Evolutionary conservation across 2,113 vertebrate genomes (phyloP), one percentile per base, ranked within the genome.

Genomic region (Marmota flaviventris): DNA sequence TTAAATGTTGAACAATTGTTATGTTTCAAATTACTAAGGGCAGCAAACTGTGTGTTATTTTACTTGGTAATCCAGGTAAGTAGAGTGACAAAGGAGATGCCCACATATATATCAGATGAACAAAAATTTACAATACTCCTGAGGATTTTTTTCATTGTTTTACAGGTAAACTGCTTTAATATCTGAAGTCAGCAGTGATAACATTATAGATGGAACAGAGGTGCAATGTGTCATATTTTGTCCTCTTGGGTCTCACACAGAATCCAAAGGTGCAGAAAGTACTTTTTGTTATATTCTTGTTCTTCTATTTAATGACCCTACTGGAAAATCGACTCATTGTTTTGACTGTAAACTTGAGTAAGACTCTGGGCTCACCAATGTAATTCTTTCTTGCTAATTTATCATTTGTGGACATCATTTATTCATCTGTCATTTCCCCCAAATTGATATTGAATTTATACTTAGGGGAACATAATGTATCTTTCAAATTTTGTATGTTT

Each of bases 231-330:
- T 94, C 88, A 53, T 95, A 98, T 77, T 98, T 98, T 48, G n/a
- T 97, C 25, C 90, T 98, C 14, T 61, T 98, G 72, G 94, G 97
- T 37, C 42, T 98, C 89, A 92, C 97, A 12, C 72, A 92, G 25
- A 92, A 95, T 45, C 85, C 72, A 69, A 82, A 61, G 0, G 1
- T 53, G 11, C 87, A 98, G 77, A 97, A 97, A 70, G 69, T 96
- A 2, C 82, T 48, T 69, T 98, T 98, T 70, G 76, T 96, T n/a
- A 2, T 96, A 0, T 97, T 98, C 37, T 73, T 98, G 32, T 3
- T 96, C 22, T 94, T 98, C 56, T 98, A 98, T 10, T 13, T 13
- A 0, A 32, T 91, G 10, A 98, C 93, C 0, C 0, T 98, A 22
- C 22, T 97, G 56, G 96, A 95, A 34, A 97, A 97, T 16, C 10